phyloP scores from a whole-genome alignment of 2,797 vertebrate species.

The Propithecus perrieri region DNA sequence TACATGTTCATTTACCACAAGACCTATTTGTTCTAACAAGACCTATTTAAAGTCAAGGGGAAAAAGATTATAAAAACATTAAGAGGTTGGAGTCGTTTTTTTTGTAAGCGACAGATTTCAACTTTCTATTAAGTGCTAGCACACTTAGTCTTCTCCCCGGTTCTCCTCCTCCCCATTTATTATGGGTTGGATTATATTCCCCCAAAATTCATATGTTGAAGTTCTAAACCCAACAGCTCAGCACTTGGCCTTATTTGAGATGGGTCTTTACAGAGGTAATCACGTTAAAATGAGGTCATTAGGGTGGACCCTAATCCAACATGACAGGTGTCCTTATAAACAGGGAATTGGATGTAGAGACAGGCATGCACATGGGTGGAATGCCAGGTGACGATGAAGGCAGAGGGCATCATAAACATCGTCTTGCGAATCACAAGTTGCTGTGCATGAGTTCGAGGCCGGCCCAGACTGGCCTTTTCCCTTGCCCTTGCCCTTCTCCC shows the following conservation, averaged over 20 bases:
- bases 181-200: background rate
- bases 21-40: background rate
- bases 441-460: background rate
- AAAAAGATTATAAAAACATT: background rate
- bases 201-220: background rate
- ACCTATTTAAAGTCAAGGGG: background rate
- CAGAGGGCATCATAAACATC: background rate
- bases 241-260: background rate
- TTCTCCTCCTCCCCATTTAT: background rate
- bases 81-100: background rate
- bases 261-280: background rate
- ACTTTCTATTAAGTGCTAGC: background rate
- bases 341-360: background rate
- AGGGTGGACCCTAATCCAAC: background rate
- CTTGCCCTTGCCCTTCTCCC: background rate
- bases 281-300: background rate
- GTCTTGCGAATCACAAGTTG: background rate
- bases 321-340: background rate
- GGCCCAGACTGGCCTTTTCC: background rate
- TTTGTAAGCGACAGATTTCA: background rate
- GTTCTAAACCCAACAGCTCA: background rate
- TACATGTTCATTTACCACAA: background rate
- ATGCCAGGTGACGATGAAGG: background rate
- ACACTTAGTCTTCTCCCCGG: fast-evolving
- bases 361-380: fast-evolving